A percentile compares a stretch with the other conserved stretches of the same genome.
phyloP scores from a whole-genome alignment of 2,888 invertebrate species.

The Slavum lentiscoides region DNA sequence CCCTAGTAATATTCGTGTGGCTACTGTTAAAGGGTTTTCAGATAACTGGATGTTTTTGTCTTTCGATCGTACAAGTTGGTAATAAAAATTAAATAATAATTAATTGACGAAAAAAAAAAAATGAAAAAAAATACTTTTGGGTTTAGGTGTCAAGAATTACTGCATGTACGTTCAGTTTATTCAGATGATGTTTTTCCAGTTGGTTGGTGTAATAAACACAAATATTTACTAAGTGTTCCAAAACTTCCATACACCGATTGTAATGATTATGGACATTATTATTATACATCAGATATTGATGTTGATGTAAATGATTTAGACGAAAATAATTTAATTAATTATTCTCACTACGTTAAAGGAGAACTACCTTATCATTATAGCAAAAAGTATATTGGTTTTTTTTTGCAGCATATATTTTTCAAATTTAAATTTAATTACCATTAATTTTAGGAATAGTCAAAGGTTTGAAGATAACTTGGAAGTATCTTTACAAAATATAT shows the following conservation, averaged over 20 bases:
- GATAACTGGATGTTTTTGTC: constrained; percentile 40
- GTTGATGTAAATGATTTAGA: constrained; percentile 2
- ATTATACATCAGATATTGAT: constrained; percentile 45
- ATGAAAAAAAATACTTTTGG: not conserved
- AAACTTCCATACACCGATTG: constrained; percentile 9
- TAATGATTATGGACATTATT: constrained; percentile 8
- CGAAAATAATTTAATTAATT: not conserved
- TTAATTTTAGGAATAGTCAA: not conserved
- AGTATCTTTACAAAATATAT: not conserved
- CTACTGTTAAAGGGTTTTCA: constrained; percentile 38
- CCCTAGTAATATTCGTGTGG: constrained; percentile 29
- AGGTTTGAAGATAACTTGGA: not conserved
- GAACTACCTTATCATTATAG: constrained; percentile 38
- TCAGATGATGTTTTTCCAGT: constrained; percentile 47
- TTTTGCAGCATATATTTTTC: not conserved
- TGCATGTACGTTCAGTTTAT: constrained; percentile 46
- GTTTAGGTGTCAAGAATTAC: constrained; percentile 28
- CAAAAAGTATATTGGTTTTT: constrained; percentile 28
- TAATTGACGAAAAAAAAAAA: not conserved
- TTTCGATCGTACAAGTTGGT: constrained; percentile 43
- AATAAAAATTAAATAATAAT: not conserved
- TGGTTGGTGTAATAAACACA: constrained; percentile 49
- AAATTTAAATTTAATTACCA: not conserved
- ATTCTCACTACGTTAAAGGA: constrained; percentile 5
- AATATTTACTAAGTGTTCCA: constrained; percentile 20